Base-by-base conservation (phyloP, 2,797 vertebrate genomes). In the Capromys pilorides region DNA sequence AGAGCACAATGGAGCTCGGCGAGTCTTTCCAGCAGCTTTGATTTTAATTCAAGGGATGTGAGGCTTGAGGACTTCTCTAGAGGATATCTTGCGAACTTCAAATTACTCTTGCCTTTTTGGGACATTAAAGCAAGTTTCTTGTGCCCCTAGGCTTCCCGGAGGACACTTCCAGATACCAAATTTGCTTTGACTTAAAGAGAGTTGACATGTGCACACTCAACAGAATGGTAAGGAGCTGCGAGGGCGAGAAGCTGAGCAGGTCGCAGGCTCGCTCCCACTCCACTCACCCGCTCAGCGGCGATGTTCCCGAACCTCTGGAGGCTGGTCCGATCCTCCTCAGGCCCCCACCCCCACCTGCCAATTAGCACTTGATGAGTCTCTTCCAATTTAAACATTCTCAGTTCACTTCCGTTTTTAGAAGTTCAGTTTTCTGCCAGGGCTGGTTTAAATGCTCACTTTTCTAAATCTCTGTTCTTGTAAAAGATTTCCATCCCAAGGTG, bases 11-110 rank as follows among this genome's bases (percentile, higher is more conserved):
- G 5, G 85, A 73, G 54, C 84, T 90, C 89, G 6, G 90, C 62
- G 79, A 95, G 41, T 16, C 94, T 80, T 96, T 90, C 51, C 91
- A 91, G 78, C 39, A 36, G 21, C 94, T 98, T 81, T 96, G 96
- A 98, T 98, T 98, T 98, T 98, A 95, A 97, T 97, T 96, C 96
- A 97, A 97, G 93, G 92, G 95, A 96, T 73, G 96, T n/a, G 90
- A 95, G 67, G n/a, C 85, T 89, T 80, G 97, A 97, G 98, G 26
- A 26, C 97, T 96, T 89, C 85, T 95, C 96, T 51, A 69, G 98
- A 97, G 96, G 96, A 93, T 97, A 96, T 80, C 62, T 96, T 91
- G 93, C 93, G 97, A 96, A 81, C 87, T 97, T 98, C 92, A 98
- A 97, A 97, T 96, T 57, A 90, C 81, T 75, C 59, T 97, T 97